Percentiles rank a stretch among this genome's conserved stretches.
phyloP scores from a whole-genome alignment of 2,113 vertebrate species.

The Oceanites oceanicus region DNA sequence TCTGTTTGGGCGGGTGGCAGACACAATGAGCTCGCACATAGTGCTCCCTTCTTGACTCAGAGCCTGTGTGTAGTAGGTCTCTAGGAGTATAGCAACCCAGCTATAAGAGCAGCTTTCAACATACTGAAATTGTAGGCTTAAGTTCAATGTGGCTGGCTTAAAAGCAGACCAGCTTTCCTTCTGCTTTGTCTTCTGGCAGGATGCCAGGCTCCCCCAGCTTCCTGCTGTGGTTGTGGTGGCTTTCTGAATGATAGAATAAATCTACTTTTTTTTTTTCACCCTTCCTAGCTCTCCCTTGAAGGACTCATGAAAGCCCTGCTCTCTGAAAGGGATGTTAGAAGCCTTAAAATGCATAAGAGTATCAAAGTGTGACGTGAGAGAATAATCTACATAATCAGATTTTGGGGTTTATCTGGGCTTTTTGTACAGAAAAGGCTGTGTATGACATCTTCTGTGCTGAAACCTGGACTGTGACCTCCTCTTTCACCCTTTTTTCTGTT shows the following conservation, averaged over 20 bases:
- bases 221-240: neutral
- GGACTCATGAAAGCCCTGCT: neutral
- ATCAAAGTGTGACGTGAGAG: neutral
- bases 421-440: neutral
- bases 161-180: neutral
- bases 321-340: neutral
- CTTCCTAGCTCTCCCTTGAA: neutral
- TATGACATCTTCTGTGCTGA: neutral
- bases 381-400: conserved; percentile 34
- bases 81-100: neutral
- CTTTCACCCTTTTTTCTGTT: neutral
- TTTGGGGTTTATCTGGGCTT: neutral
- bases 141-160: neutral
- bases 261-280: neutral
- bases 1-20: neutral
- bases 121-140: neutral
- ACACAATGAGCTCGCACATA: neutral
- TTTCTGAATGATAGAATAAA: neutral
- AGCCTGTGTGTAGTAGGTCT: neutral
- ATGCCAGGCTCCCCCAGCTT: neutral
- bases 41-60: neutral
- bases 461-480: neutral
- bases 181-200: neutral
- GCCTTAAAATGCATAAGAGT: neutral
- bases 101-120: neutral